phyloP scores from a whole-genome alignment of 2,888 invertebrate species.

The Dicyrtoma fusca region DNA sequence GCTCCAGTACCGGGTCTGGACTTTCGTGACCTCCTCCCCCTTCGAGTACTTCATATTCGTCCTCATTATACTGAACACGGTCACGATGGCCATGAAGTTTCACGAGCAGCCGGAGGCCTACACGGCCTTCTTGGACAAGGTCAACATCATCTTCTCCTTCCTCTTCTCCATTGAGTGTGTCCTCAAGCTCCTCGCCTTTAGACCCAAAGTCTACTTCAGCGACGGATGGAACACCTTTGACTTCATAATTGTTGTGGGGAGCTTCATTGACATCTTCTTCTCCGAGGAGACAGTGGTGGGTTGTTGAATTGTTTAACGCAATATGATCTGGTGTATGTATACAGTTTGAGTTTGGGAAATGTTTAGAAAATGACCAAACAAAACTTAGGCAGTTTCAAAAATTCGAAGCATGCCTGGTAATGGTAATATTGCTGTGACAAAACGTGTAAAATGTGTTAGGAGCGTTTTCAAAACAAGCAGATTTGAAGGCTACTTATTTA shows the following conservation, averaged over 20 bases:
- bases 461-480: too few species aligned
- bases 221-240: constrained; percentile 65
- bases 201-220: constrained; percentile 64
- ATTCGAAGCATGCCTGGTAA: too few species aligned
- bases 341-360: too few species aligned
- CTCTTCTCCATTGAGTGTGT: constrained; percentile 67
- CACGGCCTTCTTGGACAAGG: constrained; percentile 63
- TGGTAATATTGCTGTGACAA: too few species aligned
- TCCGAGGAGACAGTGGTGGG: constrained; percentile 62
- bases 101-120: constrained; percentile 62
- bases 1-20: constrained; percentile 66
- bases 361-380: too few species aligned
- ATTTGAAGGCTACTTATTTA: too few species aligned
- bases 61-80: constrained; percentile 67
- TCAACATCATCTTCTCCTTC: constrained; percentile 67
- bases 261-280: constrained; percentile 64
- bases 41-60: constrained; percentile 68
- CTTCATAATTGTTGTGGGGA: constrained; percentile 63
- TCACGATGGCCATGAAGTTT: constrained; percentile 66
- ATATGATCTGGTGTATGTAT: too few species aligned
- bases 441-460: too few species aligned
- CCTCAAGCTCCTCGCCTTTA: constrained; percentile 66
- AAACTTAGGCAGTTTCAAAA: too few species aligned
- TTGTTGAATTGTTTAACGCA: too few species aligned
- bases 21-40: constrained; percentile 67